Evolutionary conservation across 2,888 invertebrate species (phyloP).

Genomic region (Phyllotreta striolata): DNA sequence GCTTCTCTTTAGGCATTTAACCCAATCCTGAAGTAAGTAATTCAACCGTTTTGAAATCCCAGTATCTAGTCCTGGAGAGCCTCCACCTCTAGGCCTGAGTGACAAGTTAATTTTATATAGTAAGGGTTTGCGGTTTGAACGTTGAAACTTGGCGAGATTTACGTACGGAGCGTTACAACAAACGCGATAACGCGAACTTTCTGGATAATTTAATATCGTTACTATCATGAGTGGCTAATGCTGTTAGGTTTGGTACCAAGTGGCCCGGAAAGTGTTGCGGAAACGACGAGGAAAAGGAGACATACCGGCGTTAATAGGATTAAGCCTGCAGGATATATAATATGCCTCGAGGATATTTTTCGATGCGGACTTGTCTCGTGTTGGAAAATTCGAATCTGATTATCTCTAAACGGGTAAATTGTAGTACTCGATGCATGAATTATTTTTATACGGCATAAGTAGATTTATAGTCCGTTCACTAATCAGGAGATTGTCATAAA

Average conservation of each 20-base stretch:
- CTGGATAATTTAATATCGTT: slow-evolving; percentile 32
- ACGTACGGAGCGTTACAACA: slow-evolving; percentile 19
- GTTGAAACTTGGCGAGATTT: slow-evolving; percentile 31
- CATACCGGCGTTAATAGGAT: slow-evolving; percentile 3
- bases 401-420: too few species aligned
- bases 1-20: too few species aligned
- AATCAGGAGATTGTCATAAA: too few species aligned
- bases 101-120: slow-evolving; percentile 38
- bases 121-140: slow-evolving; percentile 24
- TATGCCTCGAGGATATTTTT: background rate
- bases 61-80: too few species aligned
- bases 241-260: slow-evolving; percentile 22
- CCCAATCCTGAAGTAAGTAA: too few species aligned
- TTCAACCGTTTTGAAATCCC: too few species aligned
- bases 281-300: slow-evolving; percentile 1
- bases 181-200: slow-evolving; percentile 29
- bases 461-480: too few species aligned
- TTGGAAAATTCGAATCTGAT: too few species aligned
- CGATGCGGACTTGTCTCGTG: too few species aligned
- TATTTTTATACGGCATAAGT: too few species aligned
- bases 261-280: slow-evolving; percentile 25
- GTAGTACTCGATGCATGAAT: too few species aligned
- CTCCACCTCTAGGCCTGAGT: slow-evolving; percentile 7
- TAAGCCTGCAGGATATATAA: background rate
- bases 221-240: slow-evolving; percentile 31